Percentiles rank a stretch among this genome's conserved stretches.
Conservation (phyloP, 2,888 invertebrate species). For the Trachelus troglodyta region DNA sequence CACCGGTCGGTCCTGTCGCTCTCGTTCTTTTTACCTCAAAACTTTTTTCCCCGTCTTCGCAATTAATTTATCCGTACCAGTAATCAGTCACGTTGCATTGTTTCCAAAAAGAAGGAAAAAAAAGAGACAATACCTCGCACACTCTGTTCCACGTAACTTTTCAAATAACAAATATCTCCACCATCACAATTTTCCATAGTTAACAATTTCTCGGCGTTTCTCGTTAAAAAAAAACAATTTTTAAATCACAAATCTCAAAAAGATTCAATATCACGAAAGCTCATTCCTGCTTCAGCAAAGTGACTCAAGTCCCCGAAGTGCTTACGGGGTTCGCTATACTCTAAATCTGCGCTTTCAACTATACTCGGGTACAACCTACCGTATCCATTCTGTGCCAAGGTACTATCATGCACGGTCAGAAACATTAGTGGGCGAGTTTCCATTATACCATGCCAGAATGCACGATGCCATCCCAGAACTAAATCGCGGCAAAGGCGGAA, state of each 20-base stretch:
- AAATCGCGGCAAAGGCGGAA: too few species aligned
- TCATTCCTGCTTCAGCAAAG: background rate
- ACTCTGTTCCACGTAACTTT: background rate
- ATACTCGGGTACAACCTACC: background rate
- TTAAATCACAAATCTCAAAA: background rate
- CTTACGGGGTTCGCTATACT: background rate
- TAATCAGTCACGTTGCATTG: background rate
- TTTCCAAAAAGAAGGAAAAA: background rate
- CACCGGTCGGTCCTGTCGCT: background rate
- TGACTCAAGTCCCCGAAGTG: background rate
- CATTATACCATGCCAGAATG: background rate
- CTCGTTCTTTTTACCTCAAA: conserved; percentile 26
- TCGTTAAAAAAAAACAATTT: background rate
- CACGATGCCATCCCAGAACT: too few species aligned
- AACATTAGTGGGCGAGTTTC: background rate
- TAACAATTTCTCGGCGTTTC: background rate
- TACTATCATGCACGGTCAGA: background rate
- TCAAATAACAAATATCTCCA: background rate
- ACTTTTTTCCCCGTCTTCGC: background rate
- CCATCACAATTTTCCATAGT: background rate
- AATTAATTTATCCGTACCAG: background rate
- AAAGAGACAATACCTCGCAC: background rate
- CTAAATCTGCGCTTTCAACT: background rate
- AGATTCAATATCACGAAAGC: background rate
- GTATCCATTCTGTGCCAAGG: background rate